Conservation (phyloP, 2,113 vertebrate genomes). For the Paradisaea rubra region DNA sequence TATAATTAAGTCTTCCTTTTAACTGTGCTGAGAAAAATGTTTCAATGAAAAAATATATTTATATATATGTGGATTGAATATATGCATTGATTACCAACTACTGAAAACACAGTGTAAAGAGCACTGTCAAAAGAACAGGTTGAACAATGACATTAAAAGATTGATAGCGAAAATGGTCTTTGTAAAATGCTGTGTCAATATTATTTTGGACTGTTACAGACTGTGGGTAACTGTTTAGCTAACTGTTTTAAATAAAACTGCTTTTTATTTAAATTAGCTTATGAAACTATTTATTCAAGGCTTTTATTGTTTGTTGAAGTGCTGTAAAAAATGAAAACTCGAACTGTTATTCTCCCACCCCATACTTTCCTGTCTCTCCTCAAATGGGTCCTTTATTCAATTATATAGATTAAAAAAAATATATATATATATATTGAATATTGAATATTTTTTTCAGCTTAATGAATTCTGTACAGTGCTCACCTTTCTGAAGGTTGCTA, state of each 20-base stretch:
- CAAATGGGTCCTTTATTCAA: not conserved
- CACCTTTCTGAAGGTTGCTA: not conserved
- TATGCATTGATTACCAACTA: not conserved
- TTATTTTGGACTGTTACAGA: not conserved
- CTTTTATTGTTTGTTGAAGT: conserved; percentile 14
- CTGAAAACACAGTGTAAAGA: not conserved
- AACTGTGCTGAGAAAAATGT: conserved; percentile 48
- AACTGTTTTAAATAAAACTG: not conserved
- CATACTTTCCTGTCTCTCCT: not conserved
- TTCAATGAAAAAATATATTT: conserved; percentile 7
- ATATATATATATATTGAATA: too few relatives aligned
- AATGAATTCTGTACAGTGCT: not conserved
- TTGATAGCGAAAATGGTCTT: not conserved
- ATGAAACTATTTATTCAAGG: conserved; percentile 21
- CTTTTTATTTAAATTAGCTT: not conserved
- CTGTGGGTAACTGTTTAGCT: conserved; percentile 7
- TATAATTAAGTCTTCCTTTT: conserved; percentile 50
- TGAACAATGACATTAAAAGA: not conserved
- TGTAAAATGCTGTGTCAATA: not conserved
- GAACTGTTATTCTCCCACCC: not conserved
- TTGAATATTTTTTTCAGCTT: not conserved
- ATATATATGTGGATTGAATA: not conserved
- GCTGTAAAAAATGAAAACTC: not conserved
- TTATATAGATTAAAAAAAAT: not conserved
- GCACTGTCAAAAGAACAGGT: not conserved